Evolutionary conservation across 2,797 vertebrate genomes (phyloP).

Genomic region (Molossus molossus): DNA sequence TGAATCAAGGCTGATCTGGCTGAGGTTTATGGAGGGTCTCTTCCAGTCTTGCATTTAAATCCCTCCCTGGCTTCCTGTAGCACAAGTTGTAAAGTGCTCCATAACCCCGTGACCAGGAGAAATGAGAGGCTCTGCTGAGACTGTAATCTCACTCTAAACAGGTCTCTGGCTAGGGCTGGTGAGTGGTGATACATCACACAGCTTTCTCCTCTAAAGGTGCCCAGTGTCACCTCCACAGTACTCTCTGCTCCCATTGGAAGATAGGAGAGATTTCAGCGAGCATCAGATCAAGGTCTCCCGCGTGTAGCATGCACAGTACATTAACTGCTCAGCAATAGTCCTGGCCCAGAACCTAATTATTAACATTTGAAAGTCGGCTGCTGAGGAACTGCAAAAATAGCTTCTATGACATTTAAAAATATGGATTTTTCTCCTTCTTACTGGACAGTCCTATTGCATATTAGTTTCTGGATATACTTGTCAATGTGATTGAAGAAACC

Average conservation of each 20-base stretch:
- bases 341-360: conserved; percentile 70
- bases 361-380: conserved; percentile 77
- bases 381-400: conserved; percentile 72
- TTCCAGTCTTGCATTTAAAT: conserved; percentile 85
- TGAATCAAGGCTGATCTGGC: conserved; percentile 80
- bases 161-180: conserved; percentile 82
- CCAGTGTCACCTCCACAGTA: conserved; percentile 39
- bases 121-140: conserved; percentile 87
- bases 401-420: conserved; percentile 83
- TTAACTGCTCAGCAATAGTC: conserved; percentile 62
- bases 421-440: conserved; percentile 79
- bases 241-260: conserved; percentile 66
- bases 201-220: conserved; percentile 83
- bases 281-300: not conserved
- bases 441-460: conserved; percentile 70
- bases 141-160: conserved; percentile 87
- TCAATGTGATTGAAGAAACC: conserved; percentile 63
- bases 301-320: not conserved
- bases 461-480: conserved; percentile 73
- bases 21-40: conserved; percentile 77
- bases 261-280: not conserved
- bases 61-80: conserved; percentile 71
- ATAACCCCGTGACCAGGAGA: conserved; percentile 86
- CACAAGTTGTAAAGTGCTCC: conserved; percentile 81
- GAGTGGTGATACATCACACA: conserved; percentile 85